Conservation (phyloP, 2,888 invertebrate genomes). For the Drosophila prostipennis region DNA sequence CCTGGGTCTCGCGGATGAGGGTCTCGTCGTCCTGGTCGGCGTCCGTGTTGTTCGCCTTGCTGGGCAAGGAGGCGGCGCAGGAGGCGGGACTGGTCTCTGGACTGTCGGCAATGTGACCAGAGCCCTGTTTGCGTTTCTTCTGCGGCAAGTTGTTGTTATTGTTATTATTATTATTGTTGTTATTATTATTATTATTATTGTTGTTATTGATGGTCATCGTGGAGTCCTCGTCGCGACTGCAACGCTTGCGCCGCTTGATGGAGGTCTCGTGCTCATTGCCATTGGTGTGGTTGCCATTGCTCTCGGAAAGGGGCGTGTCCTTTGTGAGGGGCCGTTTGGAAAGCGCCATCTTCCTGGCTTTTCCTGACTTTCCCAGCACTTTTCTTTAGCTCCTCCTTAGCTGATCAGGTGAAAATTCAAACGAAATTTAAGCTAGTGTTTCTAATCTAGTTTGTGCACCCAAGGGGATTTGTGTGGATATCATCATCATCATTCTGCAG, state of each 20-base stretch:
- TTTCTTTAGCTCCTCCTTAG: neutral
- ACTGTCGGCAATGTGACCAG: conserved; percentile 30
- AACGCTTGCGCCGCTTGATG: conserved; percentile 83
- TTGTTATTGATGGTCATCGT: conserved; percentile 9
- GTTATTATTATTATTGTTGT: conserved; percentile 50
- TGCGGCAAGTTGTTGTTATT: conserved; percentile 77
- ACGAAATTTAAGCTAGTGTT: neutral
- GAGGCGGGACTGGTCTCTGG: conserved; percentile 28
- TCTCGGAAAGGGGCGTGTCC: conserved; percentile 81
- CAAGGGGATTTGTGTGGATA: neutral
- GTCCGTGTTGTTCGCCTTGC: conserved; percentile 13
- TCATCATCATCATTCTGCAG: neutral
- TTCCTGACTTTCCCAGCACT: neutral
- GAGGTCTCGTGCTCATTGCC: conserved; percentile 80
- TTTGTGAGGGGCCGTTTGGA: conserved; percentile 84
- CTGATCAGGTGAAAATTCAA: conserved; percentile 9
- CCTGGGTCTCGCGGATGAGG: conserved; percentile 94
- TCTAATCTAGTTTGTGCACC: neutral
- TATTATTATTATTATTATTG: conserved; percentile 46
- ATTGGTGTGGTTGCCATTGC: conserved; percentile 59
- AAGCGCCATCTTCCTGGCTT: conserved; percentile 78
- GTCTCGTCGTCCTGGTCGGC: conserved; percentile 91
- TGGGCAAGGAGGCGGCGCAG: conserved; percentile 18
- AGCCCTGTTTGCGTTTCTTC: conserved; percentile 80
- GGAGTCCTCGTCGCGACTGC: conserved; percentile 83